These are phyloP conservation scores for Ploceus nigricollis DNA, from an alignment of 2,113 vertebrate genomes.

Conservation along the genomic window DNA sequence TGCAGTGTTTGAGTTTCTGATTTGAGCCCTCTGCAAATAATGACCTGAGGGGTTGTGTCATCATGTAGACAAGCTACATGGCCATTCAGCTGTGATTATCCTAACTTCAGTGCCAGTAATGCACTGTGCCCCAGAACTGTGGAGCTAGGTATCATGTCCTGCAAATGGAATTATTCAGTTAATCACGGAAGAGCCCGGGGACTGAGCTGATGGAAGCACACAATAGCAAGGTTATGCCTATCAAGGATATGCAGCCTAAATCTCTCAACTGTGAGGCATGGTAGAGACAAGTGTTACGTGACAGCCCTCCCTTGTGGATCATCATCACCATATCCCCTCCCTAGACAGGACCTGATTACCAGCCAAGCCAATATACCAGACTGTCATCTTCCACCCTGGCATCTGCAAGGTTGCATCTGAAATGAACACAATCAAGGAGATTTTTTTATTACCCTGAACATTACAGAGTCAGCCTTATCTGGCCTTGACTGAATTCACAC, in stretches of 20 bases:
- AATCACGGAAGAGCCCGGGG: not conserved
- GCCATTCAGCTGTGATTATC: conserved; percentile 6
- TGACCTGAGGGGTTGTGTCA: not conserved
- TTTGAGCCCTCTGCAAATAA: not conserved
- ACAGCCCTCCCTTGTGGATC: not conserved
- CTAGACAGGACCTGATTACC: not conserved
- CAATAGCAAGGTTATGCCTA: not conserved
- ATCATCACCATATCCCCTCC: not conserved
- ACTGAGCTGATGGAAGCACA: not conserved
- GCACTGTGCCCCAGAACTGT: not conserved
- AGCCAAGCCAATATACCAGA: not conserved
- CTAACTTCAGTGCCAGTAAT: not conserved
- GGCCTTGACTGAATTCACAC: not conserved
- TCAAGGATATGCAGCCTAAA: not conserved
- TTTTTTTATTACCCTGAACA: not conserved
- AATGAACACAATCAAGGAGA: not conserved
- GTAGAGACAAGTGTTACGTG: not conserved
- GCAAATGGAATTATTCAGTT: conserved; percentile 40
- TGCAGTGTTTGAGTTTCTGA: not conserved
- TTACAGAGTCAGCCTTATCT: not conserved
- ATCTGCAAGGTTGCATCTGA: not conserved
- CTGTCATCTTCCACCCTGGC: not conserved
- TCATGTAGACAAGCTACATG: not conserved
- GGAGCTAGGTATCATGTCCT: conserved; percentile 29
- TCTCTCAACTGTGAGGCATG: not conserved